Conservation (phyloP, 2,888 invertebrate species). For the Thymelicus lineola region DNA sequence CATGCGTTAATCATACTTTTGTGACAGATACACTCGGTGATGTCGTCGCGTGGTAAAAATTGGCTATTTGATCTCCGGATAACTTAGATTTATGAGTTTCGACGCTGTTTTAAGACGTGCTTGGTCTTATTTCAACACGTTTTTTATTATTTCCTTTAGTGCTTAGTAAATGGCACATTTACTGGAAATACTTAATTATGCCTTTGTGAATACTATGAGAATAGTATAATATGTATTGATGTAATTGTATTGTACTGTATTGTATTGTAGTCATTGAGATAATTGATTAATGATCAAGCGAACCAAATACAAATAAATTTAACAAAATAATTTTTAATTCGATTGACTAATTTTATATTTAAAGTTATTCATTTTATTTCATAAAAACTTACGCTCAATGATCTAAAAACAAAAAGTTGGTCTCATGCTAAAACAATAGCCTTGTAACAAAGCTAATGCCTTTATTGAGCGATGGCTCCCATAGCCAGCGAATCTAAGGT, state of each 20-base stretch:
- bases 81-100: constrained; percentile 14
- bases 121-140: background rate
- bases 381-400: too few species aligned
- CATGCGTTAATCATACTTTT: constrained; percentile 82
- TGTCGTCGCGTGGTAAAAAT: constrained; percentile 64
- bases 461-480: constrained; percentile 6
- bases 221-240: too few species aligned
- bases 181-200: background rate
- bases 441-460: constrained; percentile 5
- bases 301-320: too few species aligned
- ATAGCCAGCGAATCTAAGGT: constrained; percentile 2
- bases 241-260: too few species aligned
- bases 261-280: too few species aligned
- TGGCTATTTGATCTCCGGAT: constrained; percentile 48
- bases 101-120: background rate
- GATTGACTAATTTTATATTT: too few species aligned
- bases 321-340: too few species aligned
- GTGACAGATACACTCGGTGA: constrained; percentile 77
- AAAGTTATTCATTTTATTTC: too few species aligned
- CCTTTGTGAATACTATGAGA: too few species aligned
- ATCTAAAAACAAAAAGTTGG: background rate
- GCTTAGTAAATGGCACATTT: background rate
- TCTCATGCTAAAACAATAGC: constrained; percentile 14
- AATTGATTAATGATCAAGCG: too few species aligned
- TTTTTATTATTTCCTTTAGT: background rate